These are phyloP conservation scores for Galaxias olidus DNA, from an alignment of 2,797 vertebrate genomes.

Conservation along the genomic window DNA sequence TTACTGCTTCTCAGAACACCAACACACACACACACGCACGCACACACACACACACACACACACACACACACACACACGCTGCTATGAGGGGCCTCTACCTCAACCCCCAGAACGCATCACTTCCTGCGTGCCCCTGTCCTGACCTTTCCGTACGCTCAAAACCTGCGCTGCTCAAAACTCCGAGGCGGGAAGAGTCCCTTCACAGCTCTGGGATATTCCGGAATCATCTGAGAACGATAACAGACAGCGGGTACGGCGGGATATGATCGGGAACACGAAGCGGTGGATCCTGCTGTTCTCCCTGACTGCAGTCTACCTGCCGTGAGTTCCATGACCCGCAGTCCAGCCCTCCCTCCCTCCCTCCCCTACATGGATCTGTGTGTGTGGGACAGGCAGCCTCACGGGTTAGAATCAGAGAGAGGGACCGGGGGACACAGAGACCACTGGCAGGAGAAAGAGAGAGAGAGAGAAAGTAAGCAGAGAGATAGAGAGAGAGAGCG, in stretches of 20 bases:
- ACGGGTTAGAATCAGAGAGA: neutral
- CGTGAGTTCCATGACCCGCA: too few species aligned
- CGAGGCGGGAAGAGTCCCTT: constrained; percentile 26
- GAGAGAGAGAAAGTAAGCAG: neutral
- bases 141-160: constrained; percentile 62
- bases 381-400: constrained; percentile 4
- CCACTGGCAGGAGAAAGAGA: neutral
- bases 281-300: too few species aligned
- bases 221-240: constrained; percentile 51
- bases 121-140: constrained; percentile 44
- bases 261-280: too few species aligned
- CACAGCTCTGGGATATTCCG: neutral
- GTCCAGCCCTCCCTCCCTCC: constrained; percentile 48
- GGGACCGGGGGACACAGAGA: neutral
- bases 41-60: too few species aligned
- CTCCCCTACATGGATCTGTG: constrained; percentile 19
- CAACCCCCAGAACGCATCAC: constrained; percentile 47
- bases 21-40: too few species aligned
- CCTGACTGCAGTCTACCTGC: too few species aligned
- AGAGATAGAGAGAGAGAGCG: neutral
- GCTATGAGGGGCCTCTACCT: constrained; percentile 21
- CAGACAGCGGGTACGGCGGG: too few species aligned
- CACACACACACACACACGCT: neutral
- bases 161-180: constrained; percentile 60
- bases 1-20: constrained; percentile 33